Percentiles rank a stretch among this genome's conserved stretches.
Evolutionary conservation across 2,888 invertebrate species (phyloP).

Genomic region (Choristoneura rosaceana): DNA sequence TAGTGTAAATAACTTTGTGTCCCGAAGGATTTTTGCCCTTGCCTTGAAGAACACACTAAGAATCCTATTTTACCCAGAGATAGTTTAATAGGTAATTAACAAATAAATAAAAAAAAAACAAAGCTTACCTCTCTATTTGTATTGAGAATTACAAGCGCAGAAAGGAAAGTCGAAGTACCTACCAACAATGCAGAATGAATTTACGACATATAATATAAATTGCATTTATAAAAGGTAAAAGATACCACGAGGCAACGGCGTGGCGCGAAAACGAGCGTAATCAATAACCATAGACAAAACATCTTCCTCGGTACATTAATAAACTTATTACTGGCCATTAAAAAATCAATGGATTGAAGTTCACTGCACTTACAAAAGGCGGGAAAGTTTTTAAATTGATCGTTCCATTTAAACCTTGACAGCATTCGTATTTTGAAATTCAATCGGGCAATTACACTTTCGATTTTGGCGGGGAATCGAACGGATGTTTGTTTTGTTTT

Average conservation of each 20-base stretch:
- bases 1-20: too few relatives aligned
- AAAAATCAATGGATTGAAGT: conserved; percentile 42
- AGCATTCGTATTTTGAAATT: conserved; percentile 52
- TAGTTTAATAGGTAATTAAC: too few relatives aligned
- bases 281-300: conserved; percentile 41
- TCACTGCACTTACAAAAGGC: conserved; percentile 49
- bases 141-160: too few relatives aligned
- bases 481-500: conserved; percentile 39
- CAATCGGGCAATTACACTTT: conserved; percentile 50
- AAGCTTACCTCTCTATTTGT: too few relatives aligned
- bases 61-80: too few relatives aligned
- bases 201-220: not conserved
- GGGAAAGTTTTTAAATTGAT: conserved; percentile 55
- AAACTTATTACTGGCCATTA: conserved; percentile 47
- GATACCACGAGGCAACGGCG: conserved; percentile 15
- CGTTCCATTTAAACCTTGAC: conserved; percentile 51
- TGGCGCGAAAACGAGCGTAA: conserved; percentile 32
- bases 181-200: not conserved
- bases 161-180: not conserved
- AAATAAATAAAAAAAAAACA: too few relatives aligned
- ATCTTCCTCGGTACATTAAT: conserved; percentile 42
- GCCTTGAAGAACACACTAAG: too few relatives aligned
- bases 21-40: too few relatives aligned
- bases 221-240: conserved; percentile 1
- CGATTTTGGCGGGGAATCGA: conserved; percentile 43